Evolutionary conservation across 2,797 vertebrate genomes (phyloP).

Genomic region (Potorous gilbertii): DNA sequence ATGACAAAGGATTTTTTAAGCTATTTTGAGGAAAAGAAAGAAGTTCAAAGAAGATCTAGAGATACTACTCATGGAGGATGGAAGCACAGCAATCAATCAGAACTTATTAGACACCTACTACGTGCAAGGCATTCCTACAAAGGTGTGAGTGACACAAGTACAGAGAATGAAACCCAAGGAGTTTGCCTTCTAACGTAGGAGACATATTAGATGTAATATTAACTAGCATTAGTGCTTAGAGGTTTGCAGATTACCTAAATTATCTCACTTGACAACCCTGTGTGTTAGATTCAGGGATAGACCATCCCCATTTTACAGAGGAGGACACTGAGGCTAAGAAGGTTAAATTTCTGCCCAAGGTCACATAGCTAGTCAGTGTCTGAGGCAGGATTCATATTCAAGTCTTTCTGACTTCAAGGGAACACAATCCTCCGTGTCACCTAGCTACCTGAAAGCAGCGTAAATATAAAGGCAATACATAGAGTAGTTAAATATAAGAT

Average conservation of each 20-base stretch:
- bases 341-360: not conserved
- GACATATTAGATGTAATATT: not conserved
- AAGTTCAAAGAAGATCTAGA: too few species aligned
- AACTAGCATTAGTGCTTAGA: not conserved
- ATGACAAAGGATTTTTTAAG: not conserved
- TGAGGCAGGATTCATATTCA: not conserved
- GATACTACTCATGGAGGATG: not conserved
- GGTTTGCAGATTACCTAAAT: not conserved
- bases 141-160: not conserved
- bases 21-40: not conserved
- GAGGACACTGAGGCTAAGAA: not conserved
- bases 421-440: not conserved
- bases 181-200: not conserved
- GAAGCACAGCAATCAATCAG: not conserved
- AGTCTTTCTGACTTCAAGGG: not conserved
- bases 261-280: not conserved
- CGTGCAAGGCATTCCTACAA: not conserved
- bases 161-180: not conserved
- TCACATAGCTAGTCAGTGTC: not conserved
- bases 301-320: not conserved
- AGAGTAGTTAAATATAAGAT: too few species aligned
- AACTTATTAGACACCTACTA: not conserved
- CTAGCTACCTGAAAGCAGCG: not conserved
- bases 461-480: too few species aligned
- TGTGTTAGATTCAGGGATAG: not conserved